A percentile compares a stretch with the other conserved stretches of the same genome.
Conservation (phyloP, 2,113 vertebrate genomes). For the Lophotis ruficrista region DNA sequence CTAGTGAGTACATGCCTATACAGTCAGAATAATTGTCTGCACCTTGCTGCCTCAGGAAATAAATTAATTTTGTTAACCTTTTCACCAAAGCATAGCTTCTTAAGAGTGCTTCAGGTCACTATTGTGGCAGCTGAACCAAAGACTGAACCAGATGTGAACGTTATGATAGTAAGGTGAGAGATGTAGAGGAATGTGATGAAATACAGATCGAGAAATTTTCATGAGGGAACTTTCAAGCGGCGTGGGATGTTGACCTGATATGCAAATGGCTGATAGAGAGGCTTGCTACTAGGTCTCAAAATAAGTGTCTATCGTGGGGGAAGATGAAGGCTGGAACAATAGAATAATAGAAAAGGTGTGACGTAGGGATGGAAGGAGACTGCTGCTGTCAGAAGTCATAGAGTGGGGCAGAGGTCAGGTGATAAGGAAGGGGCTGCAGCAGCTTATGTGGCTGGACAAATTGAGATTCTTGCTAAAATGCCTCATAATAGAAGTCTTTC, state of each 20-base stretch:
- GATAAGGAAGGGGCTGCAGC: background rate
- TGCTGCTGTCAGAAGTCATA: background rate
- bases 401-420: background rate
- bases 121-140: background rate
- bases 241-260: background rate
- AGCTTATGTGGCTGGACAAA: background rate
- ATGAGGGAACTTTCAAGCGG: background rate
- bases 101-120: background rate
- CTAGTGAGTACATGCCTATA: background rate
- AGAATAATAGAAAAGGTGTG: background rate
- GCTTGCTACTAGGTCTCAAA: background rate
- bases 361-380: background rate
- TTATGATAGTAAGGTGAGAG: background rate
- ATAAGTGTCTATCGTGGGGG: fast-evolving
- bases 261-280: background rate
- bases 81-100: background rate
- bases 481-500: background rate
- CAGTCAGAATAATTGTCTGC: background rate
- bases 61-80: background rate
- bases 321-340: background rate
- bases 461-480: background rate
- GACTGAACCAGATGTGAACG: background rate
- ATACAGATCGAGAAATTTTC: background rate
- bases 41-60: background rate
- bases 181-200: background rate